Percentiles rank a stretch among this genome's conserved stretches.
These are phyloP conservation scores for Hermaeophaga mercurialis DNA, from an alignment of 2,888 invertebrate species.

Conservation along the genomic window DNA sequence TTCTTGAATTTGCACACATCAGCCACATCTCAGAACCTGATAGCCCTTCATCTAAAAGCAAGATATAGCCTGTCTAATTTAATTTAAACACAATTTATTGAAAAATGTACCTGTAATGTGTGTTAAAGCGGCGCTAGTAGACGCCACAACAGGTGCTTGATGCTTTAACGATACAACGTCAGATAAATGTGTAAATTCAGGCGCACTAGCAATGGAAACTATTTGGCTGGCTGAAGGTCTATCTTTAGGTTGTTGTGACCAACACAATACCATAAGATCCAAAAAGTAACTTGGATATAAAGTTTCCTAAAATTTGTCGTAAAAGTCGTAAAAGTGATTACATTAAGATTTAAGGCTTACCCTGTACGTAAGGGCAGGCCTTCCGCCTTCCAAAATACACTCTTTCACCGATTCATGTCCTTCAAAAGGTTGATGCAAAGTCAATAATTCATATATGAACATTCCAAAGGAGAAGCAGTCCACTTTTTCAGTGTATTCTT, in stretches of 20 bases:
- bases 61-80: neutral
- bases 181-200: constrained; percentile 88
- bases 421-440: constrained; percentile 92
- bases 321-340: neutral
- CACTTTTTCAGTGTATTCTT: constrained; percentile 98
- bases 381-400: constrained; percentile 91
- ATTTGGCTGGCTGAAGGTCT: constrained; percentile 94
- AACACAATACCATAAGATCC: constrained; percentile 95
- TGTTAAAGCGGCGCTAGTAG: constrained; percentile 60
- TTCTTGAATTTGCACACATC: constrained; percentile 68
- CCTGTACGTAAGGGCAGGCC: constrained; percentile 85
- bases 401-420: constrained; percentile 97
- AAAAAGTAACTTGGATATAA: constrained; percentile 86
- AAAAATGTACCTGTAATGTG: constrained; percentile 45
- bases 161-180: constrained; percentile 78
- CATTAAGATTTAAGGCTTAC: constrained; percentile 57
- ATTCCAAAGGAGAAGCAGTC: constrained; percentile 99
- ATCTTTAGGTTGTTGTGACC: constrained; percentile 85
- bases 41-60: constrained; percentile 60
- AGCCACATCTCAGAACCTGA: constrained; percentile 76
- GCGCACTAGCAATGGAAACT: constrained; percentile 88
- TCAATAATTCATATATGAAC: constrained; percentile 95
- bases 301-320: constrained; percentile 64
- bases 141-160: constrained; percentile 68
- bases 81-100: neutral